Base-by-base conservation (phyloP, 2,888 invertebrate species). In the Epsilonema sp. region DNA sequence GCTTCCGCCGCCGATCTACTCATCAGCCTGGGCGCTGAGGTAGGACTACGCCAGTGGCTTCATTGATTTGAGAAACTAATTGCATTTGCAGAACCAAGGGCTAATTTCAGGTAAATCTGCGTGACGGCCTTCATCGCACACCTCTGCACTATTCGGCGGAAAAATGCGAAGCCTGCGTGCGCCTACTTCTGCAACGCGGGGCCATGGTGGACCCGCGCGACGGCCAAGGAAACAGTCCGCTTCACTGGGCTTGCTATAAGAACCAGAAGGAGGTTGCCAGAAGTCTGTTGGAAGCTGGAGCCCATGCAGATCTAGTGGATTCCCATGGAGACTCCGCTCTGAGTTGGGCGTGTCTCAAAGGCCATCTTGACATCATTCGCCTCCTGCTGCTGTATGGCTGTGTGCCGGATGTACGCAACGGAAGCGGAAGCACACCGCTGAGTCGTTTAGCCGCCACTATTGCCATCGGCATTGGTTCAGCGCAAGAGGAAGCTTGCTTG, bases 191-290 rank as follows among this genome's bases (percentile, higher is more conserved):
- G 11, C 52, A 59, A 41, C 44, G 60, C 48, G 63, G 62, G 1
- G 65, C 64, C 3, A 53, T 60, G 24, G 50, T 61, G 1, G 58
- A 65, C 50, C 52, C 55, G 1, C 63, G 64, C 45, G 59, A 58
- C 3, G 21, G 23, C 31, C 64, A 65, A 47, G 49, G 51, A 5
- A 62, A 63, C 54, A 65, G 65, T 1, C 58, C 66, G 1, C 53
- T 66, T 3, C 66, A 66, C 54, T 66, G 65, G 66, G 65, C 66
- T 0, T 55, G 63, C n/a, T 65, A 61, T 49, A 65, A 64, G 52
- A 60, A 63, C 52, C 60, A 61, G 40, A 51, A 55, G 13, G 50
- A 49, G 1, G 62, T 63, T 53, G 62, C 63, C 2, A 54, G 55
- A 42, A 24, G 58, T 1, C 52, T 66, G 11, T 54, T 65, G 3